Evolutionary conservation across 2,888 invertebrate species (phyloP), one percentile per base, ranked within the genome.

Genomic region (Eupithecia inturbata): DNA sequence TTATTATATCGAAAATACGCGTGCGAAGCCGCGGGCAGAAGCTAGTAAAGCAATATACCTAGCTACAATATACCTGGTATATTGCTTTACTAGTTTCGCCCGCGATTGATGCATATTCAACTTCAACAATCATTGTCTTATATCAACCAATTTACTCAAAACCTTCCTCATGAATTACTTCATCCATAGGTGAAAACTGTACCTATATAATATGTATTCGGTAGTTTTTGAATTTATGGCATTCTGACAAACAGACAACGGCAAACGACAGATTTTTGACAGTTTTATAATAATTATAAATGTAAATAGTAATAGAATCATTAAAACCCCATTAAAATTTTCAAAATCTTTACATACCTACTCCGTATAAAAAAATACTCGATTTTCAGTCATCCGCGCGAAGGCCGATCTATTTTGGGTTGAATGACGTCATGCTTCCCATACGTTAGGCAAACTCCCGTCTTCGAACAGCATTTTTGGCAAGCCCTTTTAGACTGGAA

Each of bases 401-500:
- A 92, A 92, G 92, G 92, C 87, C 91, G 86, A 72, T 85, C 81
- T 92, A 92, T 92, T 92, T 91, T 87, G 78, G 87, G 74, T 73
- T 71, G 76, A 68, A 79, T 88, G 88, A 90, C 91, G 89, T 91
- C 90, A 90, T 57, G 82, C 86, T 89, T 89, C 90, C 88, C 89
- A 89, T 85, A 83, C 83, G 87, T 85, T 86, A 84, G 82, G 80
- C 81, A 79, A 83, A 78, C 82, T 49, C 57, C 75, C 72, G 67
- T 73, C 60, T 49, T 53, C 49, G 67, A 76, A 71, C 60, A 75
- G 71, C 70, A 53, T 73, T 76, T 74, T 74, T 74, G 76, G 73
- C 76, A 78, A 75, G 69, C 76, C 72, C 67, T 73, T 74, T 57
- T 57, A 57, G 57, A 53, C n/a, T 31, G 19, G 33, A 36, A n/a